phyloP scores from a whole-genome alignment of 2,113 vertebrate genomes.

The Phocoena sinus region DNA sequence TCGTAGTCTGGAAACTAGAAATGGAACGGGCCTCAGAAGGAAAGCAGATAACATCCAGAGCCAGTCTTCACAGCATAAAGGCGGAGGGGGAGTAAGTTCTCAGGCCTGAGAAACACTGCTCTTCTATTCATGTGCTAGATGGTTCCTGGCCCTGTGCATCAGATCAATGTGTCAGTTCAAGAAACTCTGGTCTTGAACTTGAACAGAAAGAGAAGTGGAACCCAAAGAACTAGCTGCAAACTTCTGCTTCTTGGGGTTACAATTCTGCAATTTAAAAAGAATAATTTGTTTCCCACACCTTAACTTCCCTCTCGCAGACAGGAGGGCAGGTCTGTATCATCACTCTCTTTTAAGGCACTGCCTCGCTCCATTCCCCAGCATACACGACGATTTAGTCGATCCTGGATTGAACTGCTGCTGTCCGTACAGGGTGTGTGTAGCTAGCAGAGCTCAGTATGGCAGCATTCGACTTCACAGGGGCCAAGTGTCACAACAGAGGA shows the following conservation, averaged over 20 bases:
- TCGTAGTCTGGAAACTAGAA: not conserved
- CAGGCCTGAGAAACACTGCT: not conserved
- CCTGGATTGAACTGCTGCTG: not conserved
- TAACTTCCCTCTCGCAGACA: not conserved
- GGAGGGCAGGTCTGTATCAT: not conserved
- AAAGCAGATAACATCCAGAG: not conserved
- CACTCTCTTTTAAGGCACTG: not conserved
- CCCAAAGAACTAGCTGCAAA: not conserved
- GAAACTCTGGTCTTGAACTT: not conserved
- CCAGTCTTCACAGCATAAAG: not conserved
- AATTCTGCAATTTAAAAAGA: not conserved
- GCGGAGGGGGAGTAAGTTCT: not conserved
- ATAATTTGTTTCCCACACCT: not conserved
- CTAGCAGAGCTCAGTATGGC: not conserved
- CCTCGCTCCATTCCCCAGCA: not conserved
- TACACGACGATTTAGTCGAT: not conserved
- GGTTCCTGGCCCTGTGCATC: not conserved
- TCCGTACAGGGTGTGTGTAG: fast-evolving
- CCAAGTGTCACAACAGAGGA: not conserved
- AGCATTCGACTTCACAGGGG: not conserved
- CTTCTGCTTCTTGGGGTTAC: not conserved
- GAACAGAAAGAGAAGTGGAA: not conserved
- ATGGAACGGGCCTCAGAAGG: not conserved
- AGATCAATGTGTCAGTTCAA: not conserved
- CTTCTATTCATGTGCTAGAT: not conserved